phyloP scores from a whole-genome alignment of 2,797 vertebrate species.

The Pogonophryne albipinna region DNA sequence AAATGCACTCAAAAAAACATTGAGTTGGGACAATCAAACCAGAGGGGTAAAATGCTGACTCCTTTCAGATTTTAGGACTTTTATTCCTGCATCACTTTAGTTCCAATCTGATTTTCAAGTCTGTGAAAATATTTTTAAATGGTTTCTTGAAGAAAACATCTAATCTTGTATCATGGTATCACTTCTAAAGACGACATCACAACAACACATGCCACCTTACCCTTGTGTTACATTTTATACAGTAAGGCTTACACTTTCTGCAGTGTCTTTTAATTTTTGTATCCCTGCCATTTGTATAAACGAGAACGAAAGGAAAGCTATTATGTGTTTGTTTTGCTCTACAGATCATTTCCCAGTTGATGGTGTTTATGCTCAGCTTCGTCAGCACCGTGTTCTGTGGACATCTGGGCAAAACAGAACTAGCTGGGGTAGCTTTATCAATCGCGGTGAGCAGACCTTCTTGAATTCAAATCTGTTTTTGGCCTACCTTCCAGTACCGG shows the following conservation, averaged over 20 bases:
- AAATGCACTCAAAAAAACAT: too few species aligned
- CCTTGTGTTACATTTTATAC: background rate
- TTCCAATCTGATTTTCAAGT: too few species aligned
- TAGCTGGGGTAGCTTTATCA: conserved; percentile 87
- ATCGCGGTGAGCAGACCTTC: conserved; percentile 81
- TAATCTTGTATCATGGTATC: too few species aligned
- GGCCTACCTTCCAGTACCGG: background rate
- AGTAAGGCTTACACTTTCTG: background rate
- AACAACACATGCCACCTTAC: background rate
- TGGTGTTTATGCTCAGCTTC: conserved; percentile 87
- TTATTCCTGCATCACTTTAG: too few species aligned
- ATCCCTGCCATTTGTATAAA: background rate
- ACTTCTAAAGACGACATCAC: background rate
- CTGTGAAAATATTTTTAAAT: too few species aligned
- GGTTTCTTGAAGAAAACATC: too few species aligned
- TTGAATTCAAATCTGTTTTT: background rate
- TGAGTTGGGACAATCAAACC: too few species aligned
- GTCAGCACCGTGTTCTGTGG: conserved; percentile 93
- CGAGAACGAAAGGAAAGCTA: background rate
- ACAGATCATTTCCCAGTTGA: conserved; percentile 88
- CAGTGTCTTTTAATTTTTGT: background rate
- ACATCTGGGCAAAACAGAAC: conserved; percentile 89
- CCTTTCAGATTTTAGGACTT: too few species aligned
- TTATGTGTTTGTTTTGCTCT: conserved; percentile 13
- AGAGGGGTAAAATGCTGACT: too few species aligned